These are phyloP conservation scores for Nomia melanderi DNA, from an alignment of 1,140 invertebrate genomes.

Conservation along the genomic window DNA sequence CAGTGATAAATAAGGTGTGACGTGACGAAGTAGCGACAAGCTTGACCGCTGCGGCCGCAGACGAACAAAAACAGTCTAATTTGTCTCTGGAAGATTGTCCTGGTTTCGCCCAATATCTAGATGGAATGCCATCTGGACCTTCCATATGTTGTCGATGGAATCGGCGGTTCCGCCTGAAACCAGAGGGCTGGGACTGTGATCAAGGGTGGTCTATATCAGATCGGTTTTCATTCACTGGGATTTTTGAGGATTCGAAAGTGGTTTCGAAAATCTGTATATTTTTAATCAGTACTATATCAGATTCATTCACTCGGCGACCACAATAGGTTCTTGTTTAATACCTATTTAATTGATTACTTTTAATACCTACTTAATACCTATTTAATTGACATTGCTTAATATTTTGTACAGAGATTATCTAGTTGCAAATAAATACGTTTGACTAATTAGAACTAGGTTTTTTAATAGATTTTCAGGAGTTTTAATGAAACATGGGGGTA, in stretches of 20 bases:
- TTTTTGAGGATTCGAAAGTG: neutral
- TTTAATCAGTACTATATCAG: too few species aligned
- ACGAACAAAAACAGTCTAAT: neutral
- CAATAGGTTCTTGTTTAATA: too few species aligned
- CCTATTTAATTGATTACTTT: too few species aligned
- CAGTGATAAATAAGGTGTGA: neutral
- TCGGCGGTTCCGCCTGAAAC: neutral
- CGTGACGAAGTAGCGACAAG: neutral
- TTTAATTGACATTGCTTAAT: too few species aligned
- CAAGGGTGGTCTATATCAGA: neutral
- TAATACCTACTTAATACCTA: too few species aligned
- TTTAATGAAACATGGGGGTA: too few species aligned
- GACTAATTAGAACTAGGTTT: too few species aligned
- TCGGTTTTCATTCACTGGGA: neutral
- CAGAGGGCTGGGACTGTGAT: neutral
- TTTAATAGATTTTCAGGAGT: too few species aligned
- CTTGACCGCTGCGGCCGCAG: too few species aligned
- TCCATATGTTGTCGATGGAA: slow-evolving; percentile 1
- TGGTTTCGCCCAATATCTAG: neutral
- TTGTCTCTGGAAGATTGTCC: neutral
- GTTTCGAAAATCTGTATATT: neutral
- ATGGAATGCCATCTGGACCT: slow-evolving; percentile 2
- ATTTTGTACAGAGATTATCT: too few species aligned
- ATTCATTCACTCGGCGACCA: too few species aligned
- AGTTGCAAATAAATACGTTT: too few species aligned